Evolutionary conservation across 2,797 vertebrate species (phyloP), one percentile per base, ranked within the genome.

Genomic region (Gymnodraco acuticeps): DNA sequence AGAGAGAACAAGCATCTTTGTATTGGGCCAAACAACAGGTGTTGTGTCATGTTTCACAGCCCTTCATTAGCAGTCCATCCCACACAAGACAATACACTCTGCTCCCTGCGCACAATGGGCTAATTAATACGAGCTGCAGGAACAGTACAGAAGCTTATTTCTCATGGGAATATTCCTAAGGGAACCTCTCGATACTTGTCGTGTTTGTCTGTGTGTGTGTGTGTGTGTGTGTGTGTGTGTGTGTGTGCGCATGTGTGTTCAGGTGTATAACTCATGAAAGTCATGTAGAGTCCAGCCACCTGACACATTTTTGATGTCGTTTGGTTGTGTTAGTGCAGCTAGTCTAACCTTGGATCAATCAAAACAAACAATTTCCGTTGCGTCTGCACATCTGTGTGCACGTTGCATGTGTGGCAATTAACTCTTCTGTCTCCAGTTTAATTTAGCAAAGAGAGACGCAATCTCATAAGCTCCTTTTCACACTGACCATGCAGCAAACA

Each of bases 21-120:
- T 92, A 58, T 88, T 70, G 13, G 48, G 23, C 69, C 70, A 73
- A 89, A 88, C 88, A 92, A 66, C 88, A 93, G 92, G 89, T 92
- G 92, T 87, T 84, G 90, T 86, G 80, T 89, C 88, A 80, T 78
- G 87, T 92, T 92, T 90, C 86, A 83, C 75, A 73, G 74, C 66
- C 58, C 85, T 75, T 84, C 89, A 80, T 86, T 75, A 87, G 80
- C 71, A 69, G 63, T 60, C 58, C 83, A 50, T 78, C 82, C 80
- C 83, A 89, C 86, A 85, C 77, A 70, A 73, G 80, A 89, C 85
- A 90, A 84, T 82, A 55, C 85, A 75, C 80, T 81, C 46, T 75
- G 72, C 73, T 83, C 73, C 75, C 84, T 80, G 71, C 72, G 53
- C 51, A 61, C 51, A 61, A 78, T 52, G 53, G 55, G 66, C 78